These are phyloP conservation scores for Cataglyphis hispanica DNA, from an alignment of 1,140 invertebrate genomes.

Conservation along the genomic window DNA sequence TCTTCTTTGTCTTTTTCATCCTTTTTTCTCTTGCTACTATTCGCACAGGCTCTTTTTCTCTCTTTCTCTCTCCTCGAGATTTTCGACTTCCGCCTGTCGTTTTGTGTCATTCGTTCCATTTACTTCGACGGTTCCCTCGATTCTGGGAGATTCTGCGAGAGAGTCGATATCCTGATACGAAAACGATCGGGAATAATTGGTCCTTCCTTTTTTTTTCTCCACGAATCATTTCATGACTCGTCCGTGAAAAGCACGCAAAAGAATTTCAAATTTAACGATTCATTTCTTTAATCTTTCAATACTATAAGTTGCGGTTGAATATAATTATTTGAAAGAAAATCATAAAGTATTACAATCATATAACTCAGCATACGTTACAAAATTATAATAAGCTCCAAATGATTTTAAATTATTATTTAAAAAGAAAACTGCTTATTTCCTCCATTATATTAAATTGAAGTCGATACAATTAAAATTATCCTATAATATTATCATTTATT, in stretches of 20 bases:
- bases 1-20: neutral
- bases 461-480: neutral
- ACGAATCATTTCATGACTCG: neutral
- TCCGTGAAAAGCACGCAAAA: neutral
- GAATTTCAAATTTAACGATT: neutral
- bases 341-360: neutral
- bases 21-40: neutral
- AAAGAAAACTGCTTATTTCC: neutral
- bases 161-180: conserved; percentile 11
- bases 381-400: neutral
- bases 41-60: neutral
- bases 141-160: neutral
- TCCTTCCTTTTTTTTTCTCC: neutral
- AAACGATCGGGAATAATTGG: conserved; percentile 11
- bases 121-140: conserved; percentile 18
- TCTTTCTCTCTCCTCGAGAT: neutral
- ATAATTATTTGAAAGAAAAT: neutral
- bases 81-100: conserved; percentile 36
- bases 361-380: neutral
- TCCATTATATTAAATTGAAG: neutral
- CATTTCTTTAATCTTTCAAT: neutral
- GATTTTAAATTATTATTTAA: neutral
- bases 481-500: conserved; percentile 3
- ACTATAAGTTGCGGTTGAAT: neutral
- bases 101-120: conserved; percentile 53